Evolutionary conservation across 1,140 invertebrate species (phyloP).

Genomic region (Saxidomus purpurata): DNA sequence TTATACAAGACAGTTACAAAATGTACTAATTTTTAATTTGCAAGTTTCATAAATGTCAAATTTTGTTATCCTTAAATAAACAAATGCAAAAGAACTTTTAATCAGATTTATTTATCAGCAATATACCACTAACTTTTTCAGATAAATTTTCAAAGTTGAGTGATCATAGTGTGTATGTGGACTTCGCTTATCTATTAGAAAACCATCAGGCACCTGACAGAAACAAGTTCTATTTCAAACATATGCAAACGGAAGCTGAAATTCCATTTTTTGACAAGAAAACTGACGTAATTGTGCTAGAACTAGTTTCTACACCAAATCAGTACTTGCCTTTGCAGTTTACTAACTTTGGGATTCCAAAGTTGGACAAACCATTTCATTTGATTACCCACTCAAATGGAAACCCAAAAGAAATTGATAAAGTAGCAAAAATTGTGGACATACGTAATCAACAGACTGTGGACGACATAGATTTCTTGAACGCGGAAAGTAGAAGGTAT

Average conservation of each 20-base stretch:
- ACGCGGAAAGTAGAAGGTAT: not conserved
- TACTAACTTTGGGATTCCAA: slow-evolving; percentile 6
- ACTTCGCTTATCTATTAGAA: not conserved
- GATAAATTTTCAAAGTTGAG: not conserved
- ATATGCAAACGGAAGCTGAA: not conserved
- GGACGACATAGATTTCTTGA: not conserved
- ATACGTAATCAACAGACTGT: not conserved
- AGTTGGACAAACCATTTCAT: slow-evolving; percentile 11
- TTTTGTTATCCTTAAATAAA: too few species aligned
- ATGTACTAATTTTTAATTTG: too few species aligned
- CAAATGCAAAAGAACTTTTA: too few species aligned
- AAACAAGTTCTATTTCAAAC: too few species aligned
- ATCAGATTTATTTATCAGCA: too few species aligned
- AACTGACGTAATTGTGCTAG: slow-evolving; percentile 37
- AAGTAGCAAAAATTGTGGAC: slow-evolving; percentile 2
- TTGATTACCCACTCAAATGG: not conserved
- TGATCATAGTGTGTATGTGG: not conserved
- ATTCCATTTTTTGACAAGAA: slow-evolving; percentile 15
- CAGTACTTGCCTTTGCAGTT: not conserved
- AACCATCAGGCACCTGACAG: not conserved
- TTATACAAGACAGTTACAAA: too few species aligned
- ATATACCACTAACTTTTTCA: too few species aligned
- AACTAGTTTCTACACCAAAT: not conserved
- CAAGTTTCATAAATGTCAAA: too few species aligned
- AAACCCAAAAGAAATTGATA: not conserved